These are phyloP conservation scores for Hirtodrosophila histrioides DNA, from an alignment of 2,888 invertebrate species.

Conservation along the genomic window DNA sequence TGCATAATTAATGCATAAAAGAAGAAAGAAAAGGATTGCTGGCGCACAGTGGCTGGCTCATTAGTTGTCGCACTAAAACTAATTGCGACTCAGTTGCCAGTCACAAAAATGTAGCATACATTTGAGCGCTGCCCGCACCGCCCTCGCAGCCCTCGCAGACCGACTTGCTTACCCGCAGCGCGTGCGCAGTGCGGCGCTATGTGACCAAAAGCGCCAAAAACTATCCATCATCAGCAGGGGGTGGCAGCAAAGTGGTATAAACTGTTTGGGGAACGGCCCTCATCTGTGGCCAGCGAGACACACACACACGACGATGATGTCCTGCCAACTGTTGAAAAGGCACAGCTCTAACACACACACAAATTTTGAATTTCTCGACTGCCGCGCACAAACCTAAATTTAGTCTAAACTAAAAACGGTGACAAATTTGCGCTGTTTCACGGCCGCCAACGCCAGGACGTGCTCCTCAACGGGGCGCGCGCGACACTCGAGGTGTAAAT, in stretches of 20 bases:
- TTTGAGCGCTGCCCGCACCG: constrained; percentile 26
- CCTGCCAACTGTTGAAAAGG: constrained; percentile 51
- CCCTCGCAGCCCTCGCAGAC: neutral
- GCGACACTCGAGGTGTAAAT: constrained; percentile 65
- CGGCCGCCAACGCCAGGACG: constrained; percentile 32
- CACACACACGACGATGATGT: constrained; percentile 21
- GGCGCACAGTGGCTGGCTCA: constrained; percentile 41
- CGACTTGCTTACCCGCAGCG: constrained; percentile 65
- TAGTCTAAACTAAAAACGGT: constrained; percentile 38
- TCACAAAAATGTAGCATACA: constrained; percentile 53
- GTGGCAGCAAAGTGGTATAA: neutral
- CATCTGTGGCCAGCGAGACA: constrained; percentile 16
- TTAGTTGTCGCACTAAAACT: constrained; percentile 52
- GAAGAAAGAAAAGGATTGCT: constrained; percentile 34
- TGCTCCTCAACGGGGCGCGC: constrained; percentile 42
- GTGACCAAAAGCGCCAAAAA: constrained; percentile 67
- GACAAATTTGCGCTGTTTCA: constrained; percentile 41
- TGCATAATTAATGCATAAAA: constrained; percentile 65
- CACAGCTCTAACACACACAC: constrained; percentile 6
- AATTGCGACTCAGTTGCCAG: constrained; percentile 39
- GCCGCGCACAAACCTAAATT: too few species aligned
- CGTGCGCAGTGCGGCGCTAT: constrained; percentile 61
- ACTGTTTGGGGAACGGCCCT: neutral
- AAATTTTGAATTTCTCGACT: neutral
- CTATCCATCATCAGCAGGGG: constrained; percentile 63